Base-by-base conservation (phyloP, 2,113 vertebrate species). In the Varanus komodoensis region DNA sequence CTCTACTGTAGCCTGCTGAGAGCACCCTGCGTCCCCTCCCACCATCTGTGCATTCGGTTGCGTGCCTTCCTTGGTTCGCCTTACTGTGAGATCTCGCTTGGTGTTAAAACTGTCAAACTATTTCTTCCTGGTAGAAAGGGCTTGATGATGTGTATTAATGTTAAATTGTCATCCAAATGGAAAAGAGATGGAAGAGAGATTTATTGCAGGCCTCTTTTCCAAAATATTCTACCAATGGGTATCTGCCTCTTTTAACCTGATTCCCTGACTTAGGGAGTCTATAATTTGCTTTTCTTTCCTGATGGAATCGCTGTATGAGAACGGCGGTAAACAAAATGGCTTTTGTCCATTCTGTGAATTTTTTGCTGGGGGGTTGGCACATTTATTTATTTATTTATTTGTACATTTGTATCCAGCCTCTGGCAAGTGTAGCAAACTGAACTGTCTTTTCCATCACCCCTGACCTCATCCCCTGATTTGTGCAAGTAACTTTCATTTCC, bases 1-100 rank as follows among this genome's bases (percentile, higher is more conserved):
- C 97, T 97, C 97, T 96, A 95, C 97, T 96, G 97, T 96, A 97
- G 95, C 97, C 97, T 97, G 96, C 97, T 96, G 97, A 95, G 97
- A 97, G 96, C 97, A 97, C 97, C 97, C 97, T 96, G 96, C 78
- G 19, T 96, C 95, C 95, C 96, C 95, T 96, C 96, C 97, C 96
- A 97, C 97, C 96, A 97, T 97, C 97, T 97, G 97, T 96, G 96
- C 95, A 84, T 95, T 95, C 95, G 73, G 93, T 96, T 94, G 90
- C n/a, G 0, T 93, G 93, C 93, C 25, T 89, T 87, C 61, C 27
- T 71, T 61, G 75, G 90, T 92, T 91, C 90, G 88, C 87, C 94
- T 91, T 80, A 74, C 95, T 93, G 89, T 86, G 93, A 95, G 92
- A 95, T 95, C 93, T 97, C 95, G 88, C 95, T 89, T 73, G 82